These are phyloP conservation scores for Epistrophe grossulariae DNA, from an alignment of 2,888 invertebrate genomes.

Conservation along the genomic window DNA sequence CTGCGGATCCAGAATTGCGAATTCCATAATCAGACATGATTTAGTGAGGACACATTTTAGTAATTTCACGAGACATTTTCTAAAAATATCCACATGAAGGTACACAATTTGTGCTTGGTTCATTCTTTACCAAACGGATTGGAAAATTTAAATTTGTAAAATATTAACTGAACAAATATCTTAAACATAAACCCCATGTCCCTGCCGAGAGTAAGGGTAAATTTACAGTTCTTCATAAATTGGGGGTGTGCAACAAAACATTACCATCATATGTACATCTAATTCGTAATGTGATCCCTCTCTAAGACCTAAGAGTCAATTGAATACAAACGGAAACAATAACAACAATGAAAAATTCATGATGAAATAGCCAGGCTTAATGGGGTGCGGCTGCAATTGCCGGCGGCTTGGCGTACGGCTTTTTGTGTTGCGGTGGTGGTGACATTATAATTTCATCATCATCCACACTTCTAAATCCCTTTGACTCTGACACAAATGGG, in stretches of 20 bases:
- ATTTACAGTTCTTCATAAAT: constrained; percentile 38
- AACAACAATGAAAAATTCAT: constrained; percentile 74
- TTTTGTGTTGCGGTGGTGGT: constrained; percentile 67
- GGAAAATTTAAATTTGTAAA: constrained; percentile 62
- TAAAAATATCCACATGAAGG: no score
- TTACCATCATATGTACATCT: constrained; percentile 71
- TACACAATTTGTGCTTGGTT: background rate
- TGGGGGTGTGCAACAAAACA: constrained; percentile 65
- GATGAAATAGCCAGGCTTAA: constrained; percentile 59
- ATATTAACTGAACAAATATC: constrained; percentile 50
- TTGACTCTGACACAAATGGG: constrained; percentile 58
- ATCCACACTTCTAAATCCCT: constrained; percentile 63
- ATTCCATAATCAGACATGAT: no score
- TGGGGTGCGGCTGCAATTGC: constrained; percentile 71
- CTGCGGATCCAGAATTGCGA: no score
- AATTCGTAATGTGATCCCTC: constrained; percentile 70
- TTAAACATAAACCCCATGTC: constrained; percentile 28
- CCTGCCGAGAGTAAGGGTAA: background rate
- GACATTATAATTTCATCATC: constrained; percentile 75
- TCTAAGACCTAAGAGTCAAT: constrained; percentile 63
- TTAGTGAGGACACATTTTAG: no score
- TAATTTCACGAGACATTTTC: no score
- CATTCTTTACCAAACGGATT: constrained; percentile 46
- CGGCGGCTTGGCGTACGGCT: constrained; percentile 68
- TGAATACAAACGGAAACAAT: constrained; percentile 69